Conservation (phyloP, 2,113 vertebrate genomes). For the rabbit (Oryctolagus cuniculus) region DNA sequence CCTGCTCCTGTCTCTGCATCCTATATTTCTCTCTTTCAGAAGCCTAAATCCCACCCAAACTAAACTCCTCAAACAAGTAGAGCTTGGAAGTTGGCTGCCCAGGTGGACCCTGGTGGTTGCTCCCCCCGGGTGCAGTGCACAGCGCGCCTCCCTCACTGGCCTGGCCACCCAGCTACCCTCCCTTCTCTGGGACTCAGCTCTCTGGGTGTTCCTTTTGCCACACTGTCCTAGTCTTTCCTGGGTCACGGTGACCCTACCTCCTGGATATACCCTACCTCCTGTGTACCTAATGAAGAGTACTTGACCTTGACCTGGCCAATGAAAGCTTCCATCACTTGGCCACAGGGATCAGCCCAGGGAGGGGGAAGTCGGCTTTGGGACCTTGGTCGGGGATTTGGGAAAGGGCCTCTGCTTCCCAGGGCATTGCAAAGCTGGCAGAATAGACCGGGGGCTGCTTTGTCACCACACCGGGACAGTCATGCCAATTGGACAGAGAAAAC, state of each 20-base stretch:
- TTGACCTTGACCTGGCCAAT: neutral
- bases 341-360: neutral
- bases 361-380: neutral
- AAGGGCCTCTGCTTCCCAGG: neutral
- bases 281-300: rapidly evolving
- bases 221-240: neutral
- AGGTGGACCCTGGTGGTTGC: neutral
- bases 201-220: neutral
- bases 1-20: neutral
- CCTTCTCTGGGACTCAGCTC: neutral
- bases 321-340: neutral
- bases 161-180: neutral
- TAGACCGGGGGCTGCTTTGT: neutral
- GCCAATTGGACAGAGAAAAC: neutral
- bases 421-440: neutral
- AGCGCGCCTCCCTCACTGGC: neutral
- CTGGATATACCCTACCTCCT: neutral
- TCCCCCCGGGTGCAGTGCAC: neutral
- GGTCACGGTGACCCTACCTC: neutral
- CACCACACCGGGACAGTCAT: no score
- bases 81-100: neutral
- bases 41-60: no score
- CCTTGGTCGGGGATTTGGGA: neutral
- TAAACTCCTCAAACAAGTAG: neutral
- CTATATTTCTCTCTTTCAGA: no score